Conservation (phyloP, 1,140 invertebrate species). For the Habropoda laboriosa region DNA sequence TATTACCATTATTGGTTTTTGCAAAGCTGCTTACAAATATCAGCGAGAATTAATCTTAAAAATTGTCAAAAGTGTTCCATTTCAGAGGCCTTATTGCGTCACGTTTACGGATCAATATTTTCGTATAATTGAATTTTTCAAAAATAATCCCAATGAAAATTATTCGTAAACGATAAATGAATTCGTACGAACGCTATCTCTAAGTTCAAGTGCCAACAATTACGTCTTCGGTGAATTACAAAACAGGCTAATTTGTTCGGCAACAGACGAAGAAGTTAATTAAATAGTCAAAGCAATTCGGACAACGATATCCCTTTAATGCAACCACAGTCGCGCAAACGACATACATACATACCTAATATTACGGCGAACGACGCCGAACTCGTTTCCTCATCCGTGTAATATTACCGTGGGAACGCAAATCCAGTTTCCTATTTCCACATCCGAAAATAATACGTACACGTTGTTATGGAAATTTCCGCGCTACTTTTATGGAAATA, state of each 20-base stretch:
- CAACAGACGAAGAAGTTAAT: conserved; percentile 1
- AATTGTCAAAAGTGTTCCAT: no score
- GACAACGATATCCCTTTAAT: conserved; percentile 5
- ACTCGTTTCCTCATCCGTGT: conserved; percentile 26
- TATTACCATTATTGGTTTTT: no score
- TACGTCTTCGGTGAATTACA: no score
- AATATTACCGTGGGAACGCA: conserved; percentile 16
- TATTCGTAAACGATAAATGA: no score
- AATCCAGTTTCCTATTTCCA: conserved; percentile 28
- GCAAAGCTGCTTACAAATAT: no score
- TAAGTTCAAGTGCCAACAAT: background rate
- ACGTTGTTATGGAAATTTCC: conserved; percentile 23
- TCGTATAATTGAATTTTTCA: no score
- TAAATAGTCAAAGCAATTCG: conserved; percentile 23
- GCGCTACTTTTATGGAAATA: conserved; percentile 28
- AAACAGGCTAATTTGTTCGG: background rate
- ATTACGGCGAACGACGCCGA: conserved; percentile 12
- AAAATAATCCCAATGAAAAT: no score
- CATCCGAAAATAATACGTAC: conserved; percentile 32
- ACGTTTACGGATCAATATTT: no score
- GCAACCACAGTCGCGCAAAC: background rate
- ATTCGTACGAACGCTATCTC: background rate
- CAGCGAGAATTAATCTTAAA: no score
- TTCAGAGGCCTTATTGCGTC: no score
- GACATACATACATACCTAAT: background rate